phyloP scores from a whole-genome alignment of 35 echinoderm and acorn worm species.

The Apostichopus californicus region DNA sequence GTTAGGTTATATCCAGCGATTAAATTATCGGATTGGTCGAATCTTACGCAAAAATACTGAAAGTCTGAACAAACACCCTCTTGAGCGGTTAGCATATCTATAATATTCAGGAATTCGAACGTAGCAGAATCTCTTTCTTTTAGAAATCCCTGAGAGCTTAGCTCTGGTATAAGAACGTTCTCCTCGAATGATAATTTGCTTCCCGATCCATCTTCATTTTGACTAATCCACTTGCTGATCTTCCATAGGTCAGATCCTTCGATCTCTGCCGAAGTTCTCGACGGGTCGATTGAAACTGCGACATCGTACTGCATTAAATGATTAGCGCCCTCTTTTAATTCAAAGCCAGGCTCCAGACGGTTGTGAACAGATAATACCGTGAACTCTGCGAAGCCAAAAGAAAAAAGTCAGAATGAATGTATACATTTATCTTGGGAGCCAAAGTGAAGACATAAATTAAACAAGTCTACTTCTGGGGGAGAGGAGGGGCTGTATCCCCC shows the following conservation, averaged over 20 bases:
- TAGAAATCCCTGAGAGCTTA: not conserved
- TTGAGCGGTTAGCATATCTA: not conserved
- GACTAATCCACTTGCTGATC: slow-evolving; percentile 42
- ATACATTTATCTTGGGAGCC: too few relatives aligned
- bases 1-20: not conserved
- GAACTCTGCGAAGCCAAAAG: not conserved
- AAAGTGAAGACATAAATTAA: too few relatives aligned
- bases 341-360: slow-evolving; percentile 39
- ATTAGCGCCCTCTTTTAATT: slow-evolving; percentile 50
- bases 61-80: slow-evolving; percentile 30
- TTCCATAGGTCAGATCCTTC: slow-evolving; percentile 14
- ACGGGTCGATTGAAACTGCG: not conserved
- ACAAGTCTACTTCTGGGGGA: too few relatives aligned
- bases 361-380: slow-evolving; percentile 32
- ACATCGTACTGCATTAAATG: slow-evolving; percentile 38
- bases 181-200: slow-evolving; percentile 6
- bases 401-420: not conserved
- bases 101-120: not conserved
- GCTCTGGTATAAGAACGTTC: slow-evolving; percentile 30
- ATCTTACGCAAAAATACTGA: slow-evolving; percentile 42
- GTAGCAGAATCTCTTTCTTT: not conserved
- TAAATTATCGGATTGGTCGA: slow-evolving; percentile 13
- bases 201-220: slow-evolving; percentile 52
- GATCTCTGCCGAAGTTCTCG: slow-evolving; percentile 1
- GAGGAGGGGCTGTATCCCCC: too few relatives aligned